Percentiles rank a stretch among this genome's conserved stretches.
Conservation (phyloP, 92 coral and sea anemone species). For the Actinostola sp. region DNA sequence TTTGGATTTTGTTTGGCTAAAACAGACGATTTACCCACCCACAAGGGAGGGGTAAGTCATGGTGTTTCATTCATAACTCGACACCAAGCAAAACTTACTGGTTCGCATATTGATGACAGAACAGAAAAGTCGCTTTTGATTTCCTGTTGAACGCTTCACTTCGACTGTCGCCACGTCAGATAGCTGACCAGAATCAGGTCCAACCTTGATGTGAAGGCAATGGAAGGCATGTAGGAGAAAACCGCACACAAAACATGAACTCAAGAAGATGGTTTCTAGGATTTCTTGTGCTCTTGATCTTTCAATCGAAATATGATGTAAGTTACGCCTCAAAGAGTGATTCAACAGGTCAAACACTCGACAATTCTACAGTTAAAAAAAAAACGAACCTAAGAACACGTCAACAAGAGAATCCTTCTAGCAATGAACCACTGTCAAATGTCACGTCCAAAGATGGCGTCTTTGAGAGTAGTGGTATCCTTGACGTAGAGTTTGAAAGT, state of each 20-base stretch:
- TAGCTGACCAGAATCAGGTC: background rate
- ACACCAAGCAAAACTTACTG: background rate
- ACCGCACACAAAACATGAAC: background rate
- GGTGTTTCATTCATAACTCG: constrained; percentile 12
- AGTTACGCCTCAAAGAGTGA: constrained; percentile 4
- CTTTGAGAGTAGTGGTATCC: constrained; percentile 14
- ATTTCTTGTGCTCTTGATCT: background rate
- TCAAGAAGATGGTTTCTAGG: background rate
- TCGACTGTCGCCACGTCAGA: constrained; percentile 33
- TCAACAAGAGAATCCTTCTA: background rate
- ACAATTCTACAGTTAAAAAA: background rate
- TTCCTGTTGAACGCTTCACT: constrained; percentile 6
- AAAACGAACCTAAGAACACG: background rate
- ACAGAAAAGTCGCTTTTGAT: no score
- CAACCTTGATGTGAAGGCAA: background rate
- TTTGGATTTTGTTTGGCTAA: no score
- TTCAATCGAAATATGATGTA: constrained; percentile 1
- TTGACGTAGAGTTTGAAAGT: constrained; percentile 20
- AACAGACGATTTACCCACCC: background rate
- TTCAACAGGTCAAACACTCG: background rate
- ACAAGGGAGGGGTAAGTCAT: background rate
- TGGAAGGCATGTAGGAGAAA: constrained; percentile 1
- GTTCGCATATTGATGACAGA: background rate
- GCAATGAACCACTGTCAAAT: background rate
- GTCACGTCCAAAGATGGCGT: constrained; percentile 16